These are phyloP conservation scores for Poecile atricapillus DNA, from an alignment of 2,113 vertebrate species.

Conservation along the genomic window DNA sequence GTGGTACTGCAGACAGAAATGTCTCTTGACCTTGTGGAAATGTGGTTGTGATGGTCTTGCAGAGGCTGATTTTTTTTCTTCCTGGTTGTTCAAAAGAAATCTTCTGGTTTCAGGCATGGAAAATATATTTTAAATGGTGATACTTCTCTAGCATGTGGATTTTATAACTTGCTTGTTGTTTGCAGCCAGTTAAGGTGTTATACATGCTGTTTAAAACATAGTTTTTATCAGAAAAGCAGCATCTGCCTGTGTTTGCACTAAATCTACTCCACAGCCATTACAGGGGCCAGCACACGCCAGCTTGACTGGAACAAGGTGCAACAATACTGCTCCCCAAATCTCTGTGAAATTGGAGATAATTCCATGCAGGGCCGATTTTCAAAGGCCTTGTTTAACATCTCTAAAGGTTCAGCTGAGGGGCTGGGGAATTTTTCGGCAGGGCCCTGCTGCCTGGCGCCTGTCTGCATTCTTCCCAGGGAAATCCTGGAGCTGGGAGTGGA, in stretches of 20 bases:
- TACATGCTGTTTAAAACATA: neutral
- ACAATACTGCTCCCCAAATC: neutral
- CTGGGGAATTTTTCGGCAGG: neutral
- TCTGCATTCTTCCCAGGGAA: slow-evolving; percentile 46
- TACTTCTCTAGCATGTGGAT: neutral
- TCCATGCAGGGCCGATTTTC: neutral
- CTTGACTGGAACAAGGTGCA: neutral
- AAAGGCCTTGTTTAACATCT: slow-evolving; percentile 49
- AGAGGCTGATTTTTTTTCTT: neutral
- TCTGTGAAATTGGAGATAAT: slow-evolving; percentile 34
- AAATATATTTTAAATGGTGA: neutral
- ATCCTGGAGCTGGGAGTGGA: neutral
- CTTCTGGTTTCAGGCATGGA: neutral
- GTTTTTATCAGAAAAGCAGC: neutral
- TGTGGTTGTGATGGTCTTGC: neutral
- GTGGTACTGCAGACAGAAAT: slow-evolving; percentile 26
- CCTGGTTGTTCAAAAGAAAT: neutral
- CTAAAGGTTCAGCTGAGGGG: slow-evolving; percentile 16
- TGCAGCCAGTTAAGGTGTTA: neutral
- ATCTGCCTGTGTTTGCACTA: neutral
- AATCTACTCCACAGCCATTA: neutral
- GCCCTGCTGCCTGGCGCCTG: slow-evolving; percentile 52
- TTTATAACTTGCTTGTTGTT: neutral
- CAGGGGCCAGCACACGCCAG: accelerated
- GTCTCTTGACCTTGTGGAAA: slow-evolving; percentile 17